Evolutionary conservation across 2,113 vertebrate species (phyloP), one percentile per base, ranked within the genome.

Genomic region (Sceloporus undulatus): DNA sequence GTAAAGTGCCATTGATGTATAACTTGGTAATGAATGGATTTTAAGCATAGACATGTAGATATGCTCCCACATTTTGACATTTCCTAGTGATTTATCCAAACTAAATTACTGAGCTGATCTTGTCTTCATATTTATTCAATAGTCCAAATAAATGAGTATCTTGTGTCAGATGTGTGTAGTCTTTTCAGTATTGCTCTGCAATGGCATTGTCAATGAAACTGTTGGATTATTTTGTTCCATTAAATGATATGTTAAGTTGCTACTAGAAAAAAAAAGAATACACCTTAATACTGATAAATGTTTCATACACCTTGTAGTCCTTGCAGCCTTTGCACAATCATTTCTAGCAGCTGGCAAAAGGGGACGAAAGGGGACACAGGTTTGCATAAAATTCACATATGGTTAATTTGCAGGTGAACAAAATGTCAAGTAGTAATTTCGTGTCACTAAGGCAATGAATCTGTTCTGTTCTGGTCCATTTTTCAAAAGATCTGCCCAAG

Each of bases 21-120:
- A 81, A 74, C 68, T 81, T 87, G 27, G 78, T 42, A 81, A 42
- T 81, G n/a, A 87, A 80, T 42, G 18, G 78, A 40, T 42, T 56
- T 74, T 54, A 74, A 62, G 85, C 34, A 38, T 56, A 68, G 34
- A 2, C 13, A 40, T 71, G 34, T 48, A 74, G 68, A 74, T n/a
- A 23, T 2, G 23, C 29, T 29, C 38, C 54, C 25, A 21, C 1
- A 59, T n/a, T 40, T 70, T 68, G 42, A 80, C 25, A 81, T 87
- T 87, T 80, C 52, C 38, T 42, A 56, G 13, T 81, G 18, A 19
- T 87, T 81, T 40, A 73, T 81, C 52, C 68, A 74, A 78, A 78
- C 18, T 7, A 38, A 84, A 84, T 59, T 54, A 74, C 40, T n/a
- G 65, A 23, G 2, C 23, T 68, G 23, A 10, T 65, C 34, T n/a